These are phyloP conservation scores for Elaphurus davidianus DNA, from an alignment of 2,113 vertebrate species.

Conservation along the genomic window DNA sequence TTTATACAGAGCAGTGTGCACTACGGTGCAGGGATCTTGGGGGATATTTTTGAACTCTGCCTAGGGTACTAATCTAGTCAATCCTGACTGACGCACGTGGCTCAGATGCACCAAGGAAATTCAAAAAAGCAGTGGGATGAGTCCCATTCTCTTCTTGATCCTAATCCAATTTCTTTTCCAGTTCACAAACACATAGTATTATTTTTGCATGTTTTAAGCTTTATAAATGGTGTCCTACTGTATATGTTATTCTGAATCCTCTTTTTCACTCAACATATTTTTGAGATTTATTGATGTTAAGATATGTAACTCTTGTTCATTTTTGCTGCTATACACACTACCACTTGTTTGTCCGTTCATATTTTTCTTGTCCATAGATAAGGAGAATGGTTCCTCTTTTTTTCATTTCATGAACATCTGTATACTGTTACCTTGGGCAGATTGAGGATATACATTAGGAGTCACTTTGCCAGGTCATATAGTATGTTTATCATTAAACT, in stretches of 20 bases:
- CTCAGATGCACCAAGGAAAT: not conserved
- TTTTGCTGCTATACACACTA: not conserved
- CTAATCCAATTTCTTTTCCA: not conserved
- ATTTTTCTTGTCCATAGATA: not conserved
- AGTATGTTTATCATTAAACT: not conserved
- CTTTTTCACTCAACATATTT: conserved; percentile 8
- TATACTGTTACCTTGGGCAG: not conserved
- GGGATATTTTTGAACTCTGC: not conserved
- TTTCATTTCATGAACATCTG: not conserved
- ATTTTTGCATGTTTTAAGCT: conserved; percentile 18
- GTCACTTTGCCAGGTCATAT: not conserved
- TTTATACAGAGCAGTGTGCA: not conserved
- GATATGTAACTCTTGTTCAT: not conserved
- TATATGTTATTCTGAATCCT: not conserved
- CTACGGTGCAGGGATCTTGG: not conserved
- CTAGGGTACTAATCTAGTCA: not conserved
- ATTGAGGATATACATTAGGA: not conserved
- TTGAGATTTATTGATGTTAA: conserved; percentile 28
- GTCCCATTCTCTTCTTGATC: not conserved
- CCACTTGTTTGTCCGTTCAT: not conserved
- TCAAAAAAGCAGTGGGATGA: not conserved
- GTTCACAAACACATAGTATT: not conserved
- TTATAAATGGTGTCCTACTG: not conserved
- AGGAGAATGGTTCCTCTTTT: not conserved
- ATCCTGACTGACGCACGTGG: not conserved